phyloP scores from a whole-genome alignment of 2,888 invertebrate genomes.

The Digitonthophagus gazella region DNA sequence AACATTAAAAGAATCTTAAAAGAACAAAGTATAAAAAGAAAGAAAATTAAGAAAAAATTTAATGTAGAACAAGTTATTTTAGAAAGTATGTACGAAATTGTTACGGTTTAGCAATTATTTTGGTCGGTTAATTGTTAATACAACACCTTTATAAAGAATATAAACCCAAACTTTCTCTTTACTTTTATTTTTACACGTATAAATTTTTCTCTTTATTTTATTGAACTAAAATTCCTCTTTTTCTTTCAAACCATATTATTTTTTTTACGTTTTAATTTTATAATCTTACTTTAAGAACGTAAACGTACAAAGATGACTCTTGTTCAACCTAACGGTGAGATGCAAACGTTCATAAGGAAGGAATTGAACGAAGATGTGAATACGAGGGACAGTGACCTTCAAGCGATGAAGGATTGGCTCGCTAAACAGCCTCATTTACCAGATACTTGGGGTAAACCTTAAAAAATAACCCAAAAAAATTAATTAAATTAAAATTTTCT shows the following conservation, averaged over 20 bases:
- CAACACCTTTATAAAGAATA: neutral
- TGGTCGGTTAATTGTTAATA: neutral
- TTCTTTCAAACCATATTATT: too few relatives aligned
- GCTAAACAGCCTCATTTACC: slow-evolving; percentile 66
- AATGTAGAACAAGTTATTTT: too few relatives aligned
- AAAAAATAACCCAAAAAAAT: neutral
- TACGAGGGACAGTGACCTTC: slow-evolving; percentile 58
- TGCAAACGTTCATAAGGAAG: slow-evolving; percentile 51
- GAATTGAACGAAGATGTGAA: slow-evolving; percentile 58
- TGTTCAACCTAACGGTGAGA: slow-evolving; percentile 51
- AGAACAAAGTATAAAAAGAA: too few relatives aligned
- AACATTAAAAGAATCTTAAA: too few relatives aligned
- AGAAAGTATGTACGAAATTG: neutral
- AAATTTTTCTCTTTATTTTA: too few relatives aligned
- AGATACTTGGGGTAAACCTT: slow-evolving; percentile 59
- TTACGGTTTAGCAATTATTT: neutral
- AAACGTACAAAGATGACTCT: slow-evolving; percentile 49
- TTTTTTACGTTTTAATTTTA: neutral
- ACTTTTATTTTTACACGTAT: too few relatives aligned
- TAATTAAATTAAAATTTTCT: neutral
- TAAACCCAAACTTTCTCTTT: neutral
- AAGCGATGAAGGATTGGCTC: slow-evolving; percentile 66
- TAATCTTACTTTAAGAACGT: too few relatives aligned
- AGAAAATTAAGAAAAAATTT: too few relatives aligned
- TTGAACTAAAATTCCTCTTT: too few relatives aligned